These are phyloP conservation scores for Rhinoptilus africanus DNA, from an alignment of 2,113 vertebrate species.

Conservation along the genomic window DNA sequence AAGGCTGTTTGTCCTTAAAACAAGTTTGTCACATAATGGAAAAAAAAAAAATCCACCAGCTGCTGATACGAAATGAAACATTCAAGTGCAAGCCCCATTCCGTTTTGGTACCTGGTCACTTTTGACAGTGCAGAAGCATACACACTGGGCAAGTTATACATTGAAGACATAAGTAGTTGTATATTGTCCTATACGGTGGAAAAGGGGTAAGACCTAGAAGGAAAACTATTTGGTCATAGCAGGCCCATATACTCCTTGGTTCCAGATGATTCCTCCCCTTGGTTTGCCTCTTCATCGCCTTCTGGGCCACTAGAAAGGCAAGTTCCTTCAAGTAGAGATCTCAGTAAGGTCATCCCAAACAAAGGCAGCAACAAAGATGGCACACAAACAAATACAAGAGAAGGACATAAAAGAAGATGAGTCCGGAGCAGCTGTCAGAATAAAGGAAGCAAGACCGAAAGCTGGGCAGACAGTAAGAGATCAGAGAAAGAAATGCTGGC, in stretches of 20 bases:
- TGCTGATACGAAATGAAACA: not conserved
- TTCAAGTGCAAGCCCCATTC: not conserved
- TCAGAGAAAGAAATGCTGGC: not conserved
- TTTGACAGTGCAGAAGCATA: not conserved
- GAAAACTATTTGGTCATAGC: not conserved
- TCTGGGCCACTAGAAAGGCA: not conserved
- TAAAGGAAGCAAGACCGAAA: not conserved
- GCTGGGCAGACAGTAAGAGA: not conserved
- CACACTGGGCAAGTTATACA: not conserved
- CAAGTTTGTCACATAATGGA: not conserved
- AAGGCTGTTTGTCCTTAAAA: not conserved
- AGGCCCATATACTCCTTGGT: not conserved
- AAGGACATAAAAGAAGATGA: not conserved
- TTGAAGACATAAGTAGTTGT: not conserved
- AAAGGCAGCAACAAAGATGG: not conserved
- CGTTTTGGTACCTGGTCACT: not conserved
- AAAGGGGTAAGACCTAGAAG: not conserved
- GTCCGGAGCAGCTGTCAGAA: not conserved
- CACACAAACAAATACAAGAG: not conserved
- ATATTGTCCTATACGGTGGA: accelerated
- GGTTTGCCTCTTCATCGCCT: not conserved
- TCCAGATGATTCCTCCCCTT: not conserved
- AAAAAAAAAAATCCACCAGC: not conserved
- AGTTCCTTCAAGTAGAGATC: not conserved
- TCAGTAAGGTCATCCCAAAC: not conserved